Conservation (phyloP, 2,113 vertebrate species). For the Talpa occidentalis region DNA sequence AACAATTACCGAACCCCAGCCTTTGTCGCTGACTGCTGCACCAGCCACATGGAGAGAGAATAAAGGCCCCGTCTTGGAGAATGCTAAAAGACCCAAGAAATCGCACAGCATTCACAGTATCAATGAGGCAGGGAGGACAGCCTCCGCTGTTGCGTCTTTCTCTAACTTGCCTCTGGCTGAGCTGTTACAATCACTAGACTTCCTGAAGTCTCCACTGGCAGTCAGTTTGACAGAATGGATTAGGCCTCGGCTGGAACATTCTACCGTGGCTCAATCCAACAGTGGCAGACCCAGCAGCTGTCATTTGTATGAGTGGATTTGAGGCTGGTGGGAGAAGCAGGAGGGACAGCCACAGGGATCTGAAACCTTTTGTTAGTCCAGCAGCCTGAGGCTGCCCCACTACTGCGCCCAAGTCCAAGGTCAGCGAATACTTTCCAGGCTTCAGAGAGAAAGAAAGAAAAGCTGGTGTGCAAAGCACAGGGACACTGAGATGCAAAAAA, state of each 20-base stretch:
- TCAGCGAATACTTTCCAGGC: conserved; percentile 10
- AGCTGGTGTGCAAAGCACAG: background rate
- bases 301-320: conserved; percentile 43
- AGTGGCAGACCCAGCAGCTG: conserved; percentile 57
- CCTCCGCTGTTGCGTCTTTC: background rate
- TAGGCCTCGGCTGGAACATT: conserved; percentile 55
- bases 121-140: background rate
- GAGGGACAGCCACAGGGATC: conserved; percentile 26
- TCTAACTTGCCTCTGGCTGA: conserved; percentile 72
- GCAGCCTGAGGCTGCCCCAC: conserved; percentile 38
- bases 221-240: conserved; percentile 11
- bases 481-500: background rate
- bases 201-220: conserved; percentile 64
- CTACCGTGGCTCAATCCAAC: background rate
- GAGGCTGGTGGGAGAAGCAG: conserved; percentile 19
- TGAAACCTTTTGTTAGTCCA: conserved; percentile 59
- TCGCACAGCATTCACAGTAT: background rate
- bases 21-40: conserved; percentile 60
- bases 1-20: conserved; percentile 73
- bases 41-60: conserved; percentile 57
- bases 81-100: conserved; percentile 45
- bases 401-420: conserved; percentile 61
- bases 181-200: conserved; percentile 60
- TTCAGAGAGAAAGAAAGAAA: background rate
- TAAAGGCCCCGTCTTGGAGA: conserved; percentile 73